Evolutionary conservation across 2,888 invertebrate species (phyloP).

Genomic region (Nomada ferruginata): DNA sequence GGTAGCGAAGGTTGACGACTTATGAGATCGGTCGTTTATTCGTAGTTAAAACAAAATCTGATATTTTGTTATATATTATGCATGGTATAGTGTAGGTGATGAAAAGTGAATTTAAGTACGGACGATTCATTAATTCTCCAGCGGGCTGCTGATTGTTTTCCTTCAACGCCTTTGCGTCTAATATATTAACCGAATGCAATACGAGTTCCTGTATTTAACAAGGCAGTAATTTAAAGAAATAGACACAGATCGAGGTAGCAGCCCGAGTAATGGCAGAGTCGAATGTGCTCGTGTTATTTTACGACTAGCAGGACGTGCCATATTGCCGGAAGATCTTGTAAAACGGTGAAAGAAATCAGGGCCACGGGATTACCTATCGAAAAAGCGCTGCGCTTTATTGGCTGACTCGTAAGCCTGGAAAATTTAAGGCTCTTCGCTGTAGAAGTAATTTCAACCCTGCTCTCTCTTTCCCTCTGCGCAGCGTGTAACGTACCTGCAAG

Average conservation of each 20-base stretch:
- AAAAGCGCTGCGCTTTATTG: slow-evolving; percentile 42
- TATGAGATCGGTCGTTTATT: too few species aligned
- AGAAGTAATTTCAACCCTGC: slow-evolving; percentile 31
- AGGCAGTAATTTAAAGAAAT: background rate
- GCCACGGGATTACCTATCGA: slow-evolving; percentile 33
- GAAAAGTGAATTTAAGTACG: too few species aligned
- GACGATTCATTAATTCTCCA: too few species aligned
- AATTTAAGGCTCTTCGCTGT: slow-evolving; percentile 34
- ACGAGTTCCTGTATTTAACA: background rate
- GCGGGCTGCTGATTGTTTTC: too few species aligned
- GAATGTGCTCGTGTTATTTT: slow-evolving; percentile 22
- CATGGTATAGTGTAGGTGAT: too few species aligned
- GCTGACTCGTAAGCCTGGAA: slow-evolving; percentile 27
- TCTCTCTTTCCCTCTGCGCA: background rate
- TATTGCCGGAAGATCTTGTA: slow-evolving; percentile 4
- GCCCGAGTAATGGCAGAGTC: background rate
- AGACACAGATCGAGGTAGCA: background rate
- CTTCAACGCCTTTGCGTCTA: too few species aligned
- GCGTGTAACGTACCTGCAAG: background rate
- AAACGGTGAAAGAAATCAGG: slow-evolving; percentile 33
- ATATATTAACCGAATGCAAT: too few species aligned
- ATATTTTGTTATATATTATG: too few species aligned
- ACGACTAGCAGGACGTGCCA: slow-evolving; percentile 18
- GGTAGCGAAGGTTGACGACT: background rate
- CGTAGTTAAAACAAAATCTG: too few species aligned